A percentile compares a stretch with the other conserved stretches of the same genome.
phyloP scores from a whole-genome alignment of 1,140 invertebrate genomes.

The Zaprionus kolodkinae region DNA sequence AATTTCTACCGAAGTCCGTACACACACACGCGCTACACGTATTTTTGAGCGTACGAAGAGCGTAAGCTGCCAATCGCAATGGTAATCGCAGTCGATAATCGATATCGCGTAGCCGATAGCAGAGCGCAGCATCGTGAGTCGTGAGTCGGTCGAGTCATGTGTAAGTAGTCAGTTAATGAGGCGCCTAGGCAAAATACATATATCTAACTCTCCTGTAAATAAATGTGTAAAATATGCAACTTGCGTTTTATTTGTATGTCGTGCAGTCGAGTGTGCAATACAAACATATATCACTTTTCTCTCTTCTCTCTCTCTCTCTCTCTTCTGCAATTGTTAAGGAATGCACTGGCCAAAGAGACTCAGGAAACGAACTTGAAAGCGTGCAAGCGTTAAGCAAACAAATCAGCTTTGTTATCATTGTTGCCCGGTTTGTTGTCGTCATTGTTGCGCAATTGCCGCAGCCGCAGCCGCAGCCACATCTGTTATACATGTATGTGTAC shows the following conservation, averaged over 20 bases:
- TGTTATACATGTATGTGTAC: conserved; percentile 2
- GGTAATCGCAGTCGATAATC: not conserved
- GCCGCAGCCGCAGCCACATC: not conserved
- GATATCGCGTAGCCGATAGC: conserved; percentile 12
- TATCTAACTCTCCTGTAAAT: conserved; percentile 65
- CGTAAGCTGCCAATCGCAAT: conserved; percentile 4
- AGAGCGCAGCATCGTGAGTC: conserved; percentile 30
- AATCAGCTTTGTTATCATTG: conserved; percentile 43
- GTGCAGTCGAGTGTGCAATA: conserved; percentile 36
- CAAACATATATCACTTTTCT: conserved; percentile 7
- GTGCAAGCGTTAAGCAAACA: conserved; percentile 53
- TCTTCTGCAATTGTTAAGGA: conserved; percentile 46
- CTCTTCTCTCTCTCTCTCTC: not conserved
- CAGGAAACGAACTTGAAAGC: conserved; percentile 77
- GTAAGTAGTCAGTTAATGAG: conserved; percentile 52
- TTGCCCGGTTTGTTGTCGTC: conserved; percentile 14
- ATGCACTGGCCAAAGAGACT: conserved; percentile 59
- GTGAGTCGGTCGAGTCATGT: conserved; percentile 44
- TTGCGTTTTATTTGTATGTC: conserved; percentile 46
- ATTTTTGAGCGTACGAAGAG: conserved; percentile 56
- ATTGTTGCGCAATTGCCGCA: conserved; percentile 38
- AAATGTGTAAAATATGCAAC: conserved; percentile 73
- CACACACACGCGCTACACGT: conserved; percentile 59
- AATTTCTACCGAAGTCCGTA: conserved; percentile 74
- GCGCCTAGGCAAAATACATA: conserved; percentile 46